Evolutionary conservation across 2,113 vertebrate species (phyloP).

Genomic region (Nipponia nippon): DNA sequence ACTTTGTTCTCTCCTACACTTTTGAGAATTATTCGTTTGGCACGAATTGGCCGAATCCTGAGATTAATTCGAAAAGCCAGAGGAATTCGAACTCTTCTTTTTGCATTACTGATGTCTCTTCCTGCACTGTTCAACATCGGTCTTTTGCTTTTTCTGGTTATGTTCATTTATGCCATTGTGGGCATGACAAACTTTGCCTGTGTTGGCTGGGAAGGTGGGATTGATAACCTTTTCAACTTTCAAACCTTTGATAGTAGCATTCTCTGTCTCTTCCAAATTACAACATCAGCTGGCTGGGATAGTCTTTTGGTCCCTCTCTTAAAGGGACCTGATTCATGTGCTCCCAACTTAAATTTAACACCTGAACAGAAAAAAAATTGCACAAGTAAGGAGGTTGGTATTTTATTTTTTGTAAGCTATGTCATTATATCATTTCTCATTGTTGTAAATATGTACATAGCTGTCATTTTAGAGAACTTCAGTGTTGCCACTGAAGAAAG

Average conservation of each 20-base stretch:
- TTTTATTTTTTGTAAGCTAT: slow-evolving; percentile 93
- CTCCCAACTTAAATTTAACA: background rate
- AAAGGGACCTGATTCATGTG: slow-evolving; percentile 43
- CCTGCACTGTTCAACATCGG: slow-evolving; percentile 96
- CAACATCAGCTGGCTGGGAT: slow-evolving; percentile 96
- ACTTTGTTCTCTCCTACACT: slow-evolving; percentile 85
- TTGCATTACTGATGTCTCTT: slow-evolving; percentile 98
- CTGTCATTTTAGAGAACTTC: slow-evolving; percentile 97
- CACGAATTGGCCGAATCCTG: slow-evolving; percentile 89
- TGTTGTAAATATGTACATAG: slow-evolving; percentile 98
- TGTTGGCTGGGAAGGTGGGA: slow-evolving; percentile 71
- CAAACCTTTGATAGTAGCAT: slow-evolving; percentile 90
- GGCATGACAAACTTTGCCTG: slow-evolving; percentile 93
- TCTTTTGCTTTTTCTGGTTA: slow-evolving; percentile 93
- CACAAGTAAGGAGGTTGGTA: slow-evolving; percentile 75
- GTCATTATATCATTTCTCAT: slow-evolving; percentile 95
- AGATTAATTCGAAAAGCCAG: slow-evolving; percentile 87
- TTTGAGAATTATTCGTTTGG: slow-evolving; percentile 88
- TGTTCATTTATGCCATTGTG: slow-evolving; percentile 98
- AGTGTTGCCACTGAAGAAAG: slow-evolving; percentile 94
- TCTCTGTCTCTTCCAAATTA: slow-evolving; percentile 97
- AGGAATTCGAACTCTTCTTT: slow-evolving; percentile 92
- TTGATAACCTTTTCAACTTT: slow-evolving; percentile 94
- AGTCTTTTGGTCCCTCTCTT: slow-evolving; percentile 84
- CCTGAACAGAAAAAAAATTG: slow-evolving; percentile 52